phyloP scores from a whole-genome alignment of 2,888 invertebrate genomes.

The Epirrita christyi region DNA sequence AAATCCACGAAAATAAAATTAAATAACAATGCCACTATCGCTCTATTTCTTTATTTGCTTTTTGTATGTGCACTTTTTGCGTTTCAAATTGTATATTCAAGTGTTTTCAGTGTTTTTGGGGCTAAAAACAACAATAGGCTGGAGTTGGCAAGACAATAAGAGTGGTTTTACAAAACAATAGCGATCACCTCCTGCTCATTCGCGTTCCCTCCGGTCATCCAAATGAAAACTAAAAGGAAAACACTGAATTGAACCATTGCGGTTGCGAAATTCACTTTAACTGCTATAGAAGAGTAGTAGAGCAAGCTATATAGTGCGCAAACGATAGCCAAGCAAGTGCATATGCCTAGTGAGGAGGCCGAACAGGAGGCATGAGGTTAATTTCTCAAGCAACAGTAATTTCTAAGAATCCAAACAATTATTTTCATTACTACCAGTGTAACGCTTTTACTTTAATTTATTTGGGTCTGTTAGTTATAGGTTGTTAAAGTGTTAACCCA shows the following conservation, averaged over 20 bases:
- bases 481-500: no score
- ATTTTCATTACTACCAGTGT: no score
- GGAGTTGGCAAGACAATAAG: conserved; percentile 30
- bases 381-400: no score
- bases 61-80: conserved; percentile 14
- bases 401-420: no score
- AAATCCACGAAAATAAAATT: conserved; percentile 24
- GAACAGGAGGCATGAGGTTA: no score
- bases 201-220: conserved; percentile 24
- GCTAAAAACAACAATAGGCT: conserved; percentile 19
- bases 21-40: conserved; percentile 27
- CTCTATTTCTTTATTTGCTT: conserved; percentile 20
- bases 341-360: no score
- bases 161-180: conserved; percentile 48
- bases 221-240: conserved; percentile 46
- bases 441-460: no score
- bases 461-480: no score
- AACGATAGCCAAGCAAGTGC: no score
- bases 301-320: not conserved
- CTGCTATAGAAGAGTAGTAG: conserved; percentile 40
- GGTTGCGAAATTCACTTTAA: conserved; percentile 60
- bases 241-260: conserved; percentile 51
- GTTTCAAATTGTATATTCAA: conserved; percentile 17
- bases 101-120: conserved; percentile 19
- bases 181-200: conserved; percentile 52